Conservation (phyloP, 2,888 invertebrate species). For the Nephrotoma guestfalica region DNA sequence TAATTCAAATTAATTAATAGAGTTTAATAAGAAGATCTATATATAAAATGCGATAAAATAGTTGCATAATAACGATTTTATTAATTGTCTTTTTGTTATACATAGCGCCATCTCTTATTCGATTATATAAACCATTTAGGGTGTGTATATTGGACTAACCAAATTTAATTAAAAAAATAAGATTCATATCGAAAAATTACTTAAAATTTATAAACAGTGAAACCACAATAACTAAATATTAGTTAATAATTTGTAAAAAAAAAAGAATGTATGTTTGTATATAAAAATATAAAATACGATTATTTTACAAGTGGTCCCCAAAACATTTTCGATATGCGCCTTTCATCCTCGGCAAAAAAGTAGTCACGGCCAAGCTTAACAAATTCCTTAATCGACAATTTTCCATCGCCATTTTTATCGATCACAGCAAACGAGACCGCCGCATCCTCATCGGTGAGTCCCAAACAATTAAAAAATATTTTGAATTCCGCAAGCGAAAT, state of each 20-base stretch:
- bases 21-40: neutral
- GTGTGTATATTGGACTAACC: neutral
- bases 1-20: neutral
- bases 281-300: conserved; percentile 19
- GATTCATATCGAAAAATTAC: neutral
- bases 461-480: conserved; percentile 67
- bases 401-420: conserved; percentile 65
- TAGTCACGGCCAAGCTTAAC: conserved; percentile 67
- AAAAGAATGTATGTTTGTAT: neutral
- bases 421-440: conserved; percentile 63
- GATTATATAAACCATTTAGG: neutral
- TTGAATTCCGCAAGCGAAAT: conserved; percentile 71
- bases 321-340: conserved; percentile 65
- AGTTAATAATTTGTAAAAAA: neutral
- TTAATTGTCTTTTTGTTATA: neutral
- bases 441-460: conserved; percentile 57
- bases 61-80: neutral
- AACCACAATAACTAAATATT: neutral
- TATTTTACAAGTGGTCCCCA: conserved; percentile 65
- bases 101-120: neutral
- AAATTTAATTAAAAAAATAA: neutral
- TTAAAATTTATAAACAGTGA: neutral
- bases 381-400: conserved; percentile 61
- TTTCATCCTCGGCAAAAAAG: conserved; percentile 62
- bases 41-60: neutral